Base-by-base conservation (phyloP, 37 sponge, comb jelly and placozoan genomes). In the Hexactinellida sp. region DNA sequence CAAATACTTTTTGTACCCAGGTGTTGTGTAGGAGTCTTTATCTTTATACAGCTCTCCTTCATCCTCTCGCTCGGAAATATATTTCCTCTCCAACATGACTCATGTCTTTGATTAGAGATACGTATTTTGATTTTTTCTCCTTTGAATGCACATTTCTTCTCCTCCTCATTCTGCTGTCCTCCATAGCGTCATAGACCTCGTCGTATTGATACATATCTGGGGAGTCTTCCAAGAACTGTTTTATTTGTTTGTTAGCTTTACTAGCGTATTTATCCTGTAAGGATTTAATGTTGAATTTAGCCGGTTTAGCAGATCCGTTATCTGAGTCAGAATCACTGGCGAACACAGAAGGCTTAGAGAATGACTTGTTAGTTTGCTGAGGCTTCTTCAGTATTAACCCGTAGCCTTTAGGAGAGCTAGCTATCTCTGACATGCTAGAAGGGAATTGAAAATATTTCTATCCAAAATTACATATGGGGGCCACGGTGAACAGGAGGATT, bases 21-120 rank as follows among this genome's bases (percentile, higher is more conserved):
- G 76, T 32, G 76, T 63, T 7, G 76, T 63, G 34, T 63, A 63
- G 3, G 76, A 63, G 13, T 63, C 76, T n/a, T 63, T 63, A n/a
- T 63, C 76, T n/a, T 63, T 63, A 63, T 63, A 63, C 30, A 63
- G 34, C 3, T 63, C 76, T 32, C 76, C 76, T 63, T 63, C 76
- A 10, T 23, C 13, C 76, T 63, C 76, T 10, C 76, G 76, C 30
- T 63, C 76, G 3, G 76, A 25, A 1, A 25, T 10, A 63, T 63
- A 63, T n/a, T 63, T 63, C 76, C 76, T 10, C 76, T 63, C 76
- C 13, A 25, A n/a, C 76, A 3, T n/a, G 19, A n/a, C 76, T 63
- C 76, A 63, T 63, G 13, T 63, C 76, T n/a, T 63, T 63, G 34
- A 63, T 63, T 1, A 63, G 76, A 63, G 76, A 63, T 23, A 63